Evolutionary conservation across 2,888 invertebrate genomes (phyloP), one percentile per base, ranked within the genome.

Genomic region (Taenaris catops): DNA sequence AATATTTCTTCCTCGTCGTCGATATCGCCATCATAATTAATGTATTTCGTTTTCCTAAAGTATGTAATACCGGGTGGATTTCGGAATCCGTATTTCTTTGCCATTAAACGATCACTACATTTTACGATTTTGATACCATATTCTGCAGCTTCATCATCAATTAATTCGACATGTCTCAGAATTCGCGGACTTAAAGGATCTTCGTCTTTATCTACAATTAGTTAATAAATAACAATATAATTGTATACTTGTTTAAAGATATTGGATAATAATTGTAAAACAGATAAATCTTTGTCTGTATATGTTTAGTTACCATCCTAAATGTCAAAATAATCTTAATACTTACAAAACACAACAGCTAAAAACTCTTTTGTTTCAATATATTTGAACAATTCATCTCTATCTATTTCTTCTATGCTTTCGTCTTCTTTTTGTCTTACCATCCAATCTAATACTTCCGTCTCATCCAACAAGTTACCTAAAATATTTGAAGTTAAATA

Each of bases 291-390:
- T n/a, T n/a, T n/a, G n/a, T n/a, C n/a, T n/a, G n/a, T n/a, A n/a
- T n/a, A n/a, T n/a, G n/a, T n/a, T n/a, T n/a, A n/a, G n/a, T n/a
- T n/a, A n/a, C n/a, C n/a, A n/a, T n/a, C n/a, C n/a, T n/a, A n/a
- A n/a, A n/a, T n/a, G n/a, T n/a, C n/a, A n/a, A n/a, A n/a, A n/a
- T n/a, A n/a, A n/a, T n/a, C n/a, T 4, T 10, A n/a, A 52, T 84
- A 91, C 95, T 95, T 90, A 96, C 96, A 97, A 75, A 96, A 97
- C 44, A 96, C 88, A 34, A 97, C 96, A 25, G 96, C 96, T 60
- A 97, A 86, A 84, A 96, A 97, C 73, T 97, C 96, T 75, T 95
- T 95, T 16, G 93, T 93, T 60, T 93, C 94, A 53, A 97, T 96
- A 73, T 95, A 94, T 60, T 94, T 93, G 65, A 91, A 91, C 21